Evolutionary conservation across 2,797 vertebrate species (phyloP), one percentile per base, ranked within the genome.

Genomic region (Syngnathus rostellatus): DNA sequence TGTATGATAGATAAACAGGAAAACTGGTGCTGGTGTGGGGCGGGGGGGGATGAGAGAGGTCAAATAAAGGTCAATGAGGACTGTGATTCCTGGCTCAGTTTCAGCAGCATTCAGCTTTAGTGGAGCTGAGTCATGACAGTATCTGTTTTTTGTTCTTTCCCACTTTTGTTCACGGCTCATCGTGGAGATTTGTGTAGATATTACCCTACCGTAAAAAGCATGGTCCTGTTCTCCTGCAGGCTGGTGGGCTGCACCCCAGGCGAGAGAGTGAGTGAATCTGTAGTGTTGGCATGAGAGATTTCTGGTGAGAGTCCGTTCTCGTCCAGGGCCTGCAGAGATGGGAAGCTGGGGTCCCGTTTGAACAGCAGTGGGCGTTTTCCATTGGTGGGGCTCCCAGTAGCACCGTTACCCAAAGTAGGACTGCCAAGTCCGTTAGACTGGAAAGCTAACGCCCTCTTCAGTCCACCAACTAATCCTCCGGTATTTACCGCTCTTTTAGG

Each of bases 141-240:
- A 6, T 66, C 64, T 54, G 46, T 25, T 38, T 59, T 40, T 66
- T 68, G 1, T 64, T 11, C 64, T 65, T 7, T 65, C 57, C 62
- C 21, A 8, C 8, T 57, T 64, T 37, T 65, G 6, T 37, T 16
- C 12, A 67, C 2, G n/a, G 38, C 39, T 41, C 4, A 7, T 61
- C 5, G 16, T 39, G 17, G 21, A 16, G 8, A 25, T 23, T 17
- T 17, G 5, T 25, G 1, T 41, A 66, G 50, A 38, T 39, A 7
- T 72, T 93, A 98, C 97, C 92, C 87, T 99, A 98, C 97, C 92
- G 87, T 99, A 66, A 99, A 98, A 63, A 99, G 86, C 97, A 99
- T 98, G 41, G 95, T 98, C 82, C 96, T 91, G 89, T 99, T 99
- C 82, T 94, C 95, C 81, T 93, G 93, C 23, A 97, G 93, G 74